phyloP scores from a whole-genome alignment of 2,797 vertebrate genomes.

The Vespertilio murinus region DNA sequence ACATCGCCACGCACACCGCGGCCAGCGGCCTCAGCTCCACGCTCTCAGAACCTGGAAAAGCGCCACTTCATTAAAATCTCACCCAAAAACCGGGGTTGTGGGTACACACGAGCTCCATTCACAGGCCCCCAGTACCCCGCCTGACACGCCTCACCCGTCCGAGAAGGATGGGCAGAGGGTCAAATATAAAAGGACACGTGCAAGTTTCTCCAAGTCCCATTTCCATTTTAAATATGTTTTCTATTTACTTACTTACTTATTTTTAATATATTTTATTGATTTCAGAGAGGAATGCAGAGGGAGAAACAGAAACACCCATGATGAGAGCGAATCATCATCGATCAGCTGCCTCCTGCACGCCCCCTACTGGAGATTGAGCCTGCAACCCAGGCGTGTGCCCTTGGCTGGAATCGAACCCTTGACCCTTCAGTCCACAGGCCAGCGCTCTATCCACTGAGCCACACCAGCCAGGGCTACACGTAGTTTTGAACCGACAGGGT shows the following conservation, averaged over 20 bases:
- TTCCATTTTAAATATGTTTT: not conserved
- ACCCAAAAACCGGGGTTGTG: not conserved
- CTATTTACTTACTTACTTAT: no score
- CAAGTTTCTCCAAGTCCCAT: not conserved
- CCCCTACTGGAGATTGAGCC: no score
- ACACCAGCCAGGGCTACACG: not conserved
- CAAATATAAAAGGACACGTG: not conserved
- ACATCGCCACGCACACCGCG: constrained; percentile 88
- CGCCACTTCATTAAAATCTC: not conserved
- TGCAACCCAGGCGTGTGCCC: no score
- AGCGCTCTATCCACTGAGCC: no score
- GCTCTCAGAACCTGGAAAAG: constrained; percentile 86
- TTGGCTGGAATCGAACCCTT: no score
- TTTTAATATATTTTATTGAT: no score
- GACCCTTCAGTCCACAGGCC: no score
- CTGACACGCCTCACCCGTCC: not conserved
- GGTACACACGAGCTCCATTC: not conserved
- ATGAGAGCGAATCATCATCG: no score
- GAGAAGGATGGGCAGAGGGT: not conserved
- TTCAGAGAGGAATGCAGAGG: no score
- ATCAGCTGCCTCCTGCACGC: no score
- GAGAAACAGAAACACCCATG: no score
- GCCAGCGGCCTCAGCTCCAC: constrained; percentile 89
- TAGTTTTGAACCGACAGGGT: not conserved
- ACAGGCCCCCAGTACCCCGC: not conserved